These are phyloP conservation scores for Chrysocyon brachyurus DNA, from an alignment of 2,797 vertebrate species.

Conservation along the genomic window DNA sequence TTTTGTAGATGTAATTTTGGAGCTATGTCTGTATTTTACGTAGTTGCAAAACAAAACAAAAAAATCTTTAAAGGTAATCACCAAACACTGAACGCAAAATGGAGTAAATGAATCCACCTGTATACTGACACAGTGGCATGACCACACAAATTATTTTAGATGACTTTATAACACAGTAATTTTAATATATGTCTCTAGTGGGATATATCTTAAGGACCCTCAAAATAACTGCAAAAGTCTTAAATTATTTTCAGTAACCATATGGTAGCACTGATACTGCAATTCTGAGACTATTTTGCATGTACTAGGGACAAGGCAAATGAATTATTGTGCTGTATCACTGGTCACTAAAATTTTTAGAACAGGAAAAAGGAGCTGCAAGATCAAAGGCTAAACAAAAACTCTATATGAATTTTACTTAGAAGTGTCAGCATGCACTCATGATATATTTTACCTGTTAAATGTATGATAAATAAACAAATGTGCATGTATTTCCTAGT, in stretches of 20 bases:
- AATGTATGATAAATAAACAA: background rate
- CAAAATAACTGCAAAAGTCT: constrained; percentile 13
- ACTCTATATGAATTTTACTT: background rate
- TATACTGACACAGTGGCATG: background rate
- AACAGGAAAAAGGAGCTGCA: background rate
- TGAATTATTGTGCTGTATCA: background rate
- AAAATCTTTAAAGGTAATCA: background rate
- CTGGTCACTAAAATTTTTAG: constrained; percentile 9
- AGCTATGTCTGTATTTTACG: constrained; percentile 29
- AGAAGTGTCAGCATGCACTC: background rate
- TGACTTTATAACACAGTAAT: constrained; percentile 41
- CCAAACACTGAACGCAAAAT: constrained; percentile 54
- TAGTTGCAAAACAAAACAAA: constrained; percentile 24
- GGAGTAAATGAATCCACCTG: background rate
- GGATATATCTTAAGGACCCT: background rate
- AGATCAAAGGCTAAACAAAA: background rate
- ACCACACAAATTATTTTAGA: constrained; percentile 1
- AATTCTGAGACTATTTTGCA: constrained; percentile 23
- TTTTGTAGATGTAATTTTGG: constrained; percentile 54
- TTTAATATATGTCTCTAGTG: constrained; percentile 9
- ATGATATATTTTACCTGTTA: background rate
- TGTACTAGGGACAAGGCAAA: background rate
- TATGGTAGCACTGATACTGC: background rate
- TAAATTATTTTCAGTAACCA: constrained; percentile 48
- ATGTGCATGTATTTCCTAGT: background rate